These are phyloP conservation scores for Pelobates cultripes DNA, from an alignment of 2,797 vertebrate genomes.

Conservation along the genomic window DNA sequence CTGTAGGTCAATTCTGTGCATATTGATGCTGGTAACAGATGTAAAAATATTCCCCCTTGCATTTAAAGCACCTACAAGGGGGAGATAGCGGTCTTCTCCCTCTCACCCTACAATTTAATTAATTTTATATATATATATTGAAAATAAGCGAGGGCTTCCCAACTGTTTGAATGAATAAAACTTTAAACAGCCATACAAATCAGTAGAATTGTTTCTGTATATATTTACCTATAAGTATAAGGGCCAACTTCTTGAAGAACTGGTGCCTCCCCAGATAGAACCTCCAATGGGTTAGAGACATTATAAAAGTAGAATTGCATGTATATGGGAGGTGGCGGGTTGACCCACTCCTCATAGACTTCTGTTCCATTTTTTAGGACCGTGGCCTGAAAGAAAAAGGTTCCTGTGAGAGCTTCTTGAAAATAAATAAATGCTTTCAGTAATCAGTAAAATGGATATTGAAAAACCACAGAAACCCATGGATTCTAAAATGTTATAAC, in stretches of 20 bases:
- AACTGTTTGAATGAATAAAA: too few relatives aligned
- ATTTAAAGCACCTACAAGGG: too few relatives aligned
- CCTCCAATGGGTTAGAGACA: slow-evolving; percentile 87
- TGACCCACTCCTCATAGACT: slow-evolving; percentile 83
- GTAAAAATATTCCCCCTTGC: too few relatives aligned
- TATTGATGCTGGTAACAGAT: too few relatives aligned
- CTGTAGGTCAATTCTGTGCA: too few relatives aligned
- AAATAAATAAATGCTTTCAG: not conserved
- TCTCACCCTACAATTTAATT: too few relatives aligned
- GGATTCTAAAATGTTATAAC: too few relatives aligned
- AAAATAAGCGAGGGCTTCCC: too few relatives aligned
- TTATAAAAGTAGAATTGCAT: slow-evolving; percentile 98
- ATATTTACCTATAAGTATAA: slow-evolving; percentile 89
- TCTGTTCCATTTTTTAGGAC: slow-evolving; percentile 86
- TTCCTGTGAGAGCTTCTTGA: not conserved
- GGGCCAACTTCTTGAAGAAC: slow-evolving; percentile 87
- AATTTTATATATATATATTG: too few relatives aligned
- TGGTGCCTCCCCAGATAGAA: slow-evolving; percentile 82
- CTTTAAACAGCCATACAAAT: too few relatives aligned
- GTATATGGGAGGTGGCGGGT: slow-evolving; percentile 88
- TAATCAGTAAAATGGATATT: not conserved
- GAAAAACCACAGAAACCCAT: too few relatives aligned
- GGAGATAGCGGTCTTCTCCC: too few relatives aligned
- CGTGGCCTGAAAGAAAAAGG: slow-evolving; percentile 73
- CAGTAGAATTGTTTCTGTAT: not conserved